Conservation (phyloP, 2,888 invertebrate species). For the Drosophila algonquin region DNA sequence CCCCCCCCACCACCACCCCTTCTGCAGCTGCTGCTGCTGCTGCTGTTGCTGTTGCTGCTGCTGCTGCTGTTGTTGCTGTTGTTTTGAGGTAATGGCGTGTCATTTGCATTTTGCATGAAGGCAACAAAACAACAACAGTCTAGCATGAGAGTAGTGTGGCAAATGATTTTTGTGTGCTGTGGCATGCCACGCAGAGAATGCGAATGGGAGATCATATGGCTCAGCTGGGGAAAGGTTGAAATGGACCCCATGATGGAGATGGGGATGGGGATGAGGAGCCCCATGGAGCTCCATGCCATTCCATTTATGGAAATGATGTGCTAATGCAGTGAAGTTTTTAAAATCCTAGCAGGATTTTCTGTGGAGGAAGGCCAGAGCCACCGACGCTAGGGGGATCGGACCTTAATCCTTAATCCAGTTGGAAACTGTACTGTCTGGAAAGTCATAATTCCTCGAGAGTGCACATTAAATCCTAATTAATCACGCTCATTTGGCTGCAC, state of each 20-base stretch:
- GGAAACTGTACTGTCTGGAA: background rate
- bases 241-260: constrained; percentile 10
- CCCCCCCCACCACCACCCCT: too few species aligned
- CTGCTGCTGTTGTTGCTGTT: constrained; percentile 27
- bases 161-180: constrained; percentile 38
- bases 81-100: constrained; percentile 62
- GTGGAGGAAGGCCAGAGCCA: background rate
- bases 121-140: constrained; percentile 44
- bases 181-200: constrained; percentile 28
- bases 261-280: constrained; percentile 11
- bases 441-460: constrained; percentile 17
- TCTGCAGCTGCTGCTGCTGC: background rate
- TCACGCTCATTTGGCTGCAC: constrained; percentile 21
- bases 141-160: constrained; percentile 25
- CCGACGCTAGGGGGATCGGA: too few species aligned
- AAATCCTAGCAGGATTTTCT: constrained; percentile 1
- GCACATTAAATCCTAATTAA: constrained; percentile 43
- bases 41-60: constrained; percentile 1
- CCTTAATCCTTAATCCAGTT: background rate
- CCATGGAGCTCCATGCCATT: constrained; percentile 16
- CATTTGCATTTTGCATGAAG: constrained; percentile 70
- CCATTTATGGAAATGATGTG: constrained; percentile 42
- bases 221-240: constrained; percentile 30
- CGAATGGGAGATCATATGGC: constrained; percentile 37
- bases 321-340: constrained; percentile 51